Base-by-base conservation (phyloP, 2,888 invertebrate genomes). In the Barypeithes pellucidus region DNA sequence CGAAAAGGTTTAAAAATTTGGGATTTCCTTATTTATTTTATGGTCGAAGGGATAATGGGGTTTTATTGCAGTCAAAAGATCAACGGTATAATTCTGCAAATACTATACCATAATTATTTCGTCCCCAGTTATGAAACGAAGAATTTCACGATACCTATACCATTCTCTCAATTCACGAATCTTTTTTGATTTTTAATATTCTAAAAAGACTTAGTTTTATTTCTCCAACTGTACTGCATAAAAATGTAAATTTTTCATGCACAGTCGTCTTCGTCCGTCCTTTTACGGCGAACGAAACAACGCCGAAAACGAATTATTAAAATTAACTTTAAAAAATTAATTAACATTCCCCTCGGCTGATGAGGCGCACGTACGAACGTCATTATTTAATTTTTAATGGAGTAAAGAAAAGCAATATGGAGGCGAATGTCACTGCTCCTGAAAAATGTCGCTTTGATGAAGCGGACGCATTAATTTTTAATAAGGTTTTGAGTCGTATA, bases 321-420 rank as follows among this genome's bases (percentile, higher is more conserved):
- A 57, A 57, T 57, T 57, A 57, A 57, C 33, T 57, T 33, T 57
- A 57, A 57, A 54, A 57, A 57, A 57, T 57, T 50, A 33, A 57
- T 57, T 57, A 33, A 33, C 33, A 57, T 57, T 5, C 33, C 54
- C 54, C 54, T n/a, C 9, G 18, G 9, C 18, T 9, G 54, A 16
- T 18, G 54, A 57, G 14, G 33, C 54, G 33, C 54, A 57, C 59
- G 22, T 61, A 57, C 54, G 22, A 14, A 45, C 54, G 39, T 47
- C 60, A 62, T 29, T 52, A 69, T 41, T 71, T 47, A 45, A 59
- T 65, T 71, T 71, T 71, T 71, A 71, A 71, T 71, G 65, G 63
- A 70, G 59, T 60, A 41, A 66, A 71, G n/a, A 69, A 71, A 70
- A 43, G 67, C 67, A 60, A 43, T 29, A 62, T 16, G 62, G 29